Evolutionary conservation across 2,888 invertebrate species (phyloP).

Genomic region (Aquatica leii): DNA sequence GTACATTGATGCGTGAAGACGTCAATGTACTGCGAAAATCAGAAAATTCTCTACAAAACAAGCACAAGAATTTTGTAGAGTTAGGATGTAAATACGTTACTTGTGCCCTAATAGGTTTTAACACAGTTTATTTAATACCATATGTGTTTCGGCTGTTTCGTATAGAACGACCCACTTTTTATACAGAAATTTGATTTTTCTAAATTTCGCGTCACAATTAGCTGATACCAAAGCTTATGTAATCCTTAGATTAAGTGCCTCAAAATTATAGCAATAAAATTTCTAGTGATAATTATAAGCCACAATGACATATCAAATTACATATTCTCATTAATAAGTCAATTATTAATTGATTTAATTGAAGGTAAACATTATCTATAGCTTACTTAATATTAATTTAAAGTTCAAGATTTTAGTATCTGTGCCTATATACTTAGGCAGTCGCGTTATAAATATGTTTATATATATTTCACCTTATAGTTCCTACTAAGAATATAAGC

Average conservation of each 20-base stretch:
- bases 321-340: neutral
- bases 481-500: too few relatives aligned
- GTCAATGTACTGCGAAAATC: slow-evolving; percentile 71
- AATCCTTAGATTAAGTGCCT: neutral
- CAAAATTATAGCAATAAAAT: neutral
- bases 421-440: too few relatives aligned
- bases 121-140: slow-evolving; percentile 79
- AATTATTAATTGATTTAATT: neutral
- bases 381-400: too few relatives aligned
- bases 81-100: slow-evolving; percentile 84
- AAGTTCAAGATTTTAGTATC: too few relatives aligned
- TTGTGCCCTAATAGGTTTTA: slow-evolving; percentile 81
- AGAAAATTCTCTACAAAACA: slow-evolving; percentile 71
- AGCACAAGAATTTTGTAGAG: slow-evolving; percentile 79
- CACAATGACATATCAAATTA: neutral
- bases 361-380: too few relatives aligned
- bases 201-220: neutral
- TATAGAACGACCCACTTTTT: slow-evolving; percentile 84
- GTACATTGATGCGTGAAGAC: slow-evolving; percentile 74
- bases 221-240: neutral
- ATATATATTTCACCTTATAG: too few relatives aligned
- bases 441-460: too few relatives aligned
- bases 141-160: slow-evolving; percentile 77
- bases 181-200: slow-evolving; percentile 79
- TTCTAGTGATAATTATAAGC: too few relatives aligned